Evolutionary conservation across 2,113 vertebrate genomes (phyloP), one percentile per base, ranked within the genome.

Genomic region (Agapornis roseicollis): DNA sequence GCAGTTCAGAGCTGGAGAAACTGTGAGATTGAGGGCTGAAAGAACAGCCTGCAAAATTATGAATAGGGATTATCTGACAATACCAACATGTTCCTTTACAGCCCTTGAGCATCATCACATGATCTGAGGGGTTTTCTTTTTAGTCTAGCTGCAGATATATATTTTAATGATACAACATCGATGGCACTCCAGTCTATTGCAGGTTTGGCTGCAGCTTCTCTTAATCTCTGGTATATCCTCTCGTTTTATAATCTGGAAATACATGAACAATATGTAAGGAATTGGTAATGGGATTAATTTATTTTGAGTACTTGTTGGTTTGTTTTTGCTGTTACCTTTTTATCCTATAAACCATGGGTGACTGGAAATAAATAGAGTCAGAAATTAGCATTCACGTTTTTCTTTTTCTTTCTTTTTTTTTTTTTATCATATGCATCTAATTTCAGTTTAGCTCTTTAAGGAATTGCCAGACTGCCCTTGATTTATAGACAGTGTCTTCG

Each of bases 351-450:
- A 80, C 86, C 6, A 17, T 60, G 80, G 71, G 42, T 87, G 89
- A 88, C 60, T 50, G 82, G 93, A 83, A 85, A 96, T 92, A 7
- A 29, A 88, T 92, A 10, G 12, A 94, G 55, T 76, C 78, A 49
- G 88, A 85, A 91, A 96, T 94, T 90, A 93, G 68, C 88, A 80
- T 91, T 95, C 91, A 93, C 76, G 93, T 94, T 89, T 94, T 85
- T 96, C 77, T 97, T 96, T 95, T 88, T 88, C 76, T 94, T 93
- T 88, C 96, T 97, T 97, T 97, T 94, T 93, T 88, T 96, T 97
- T 97, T 97, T 97, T 97, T 92, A 93, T 91, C 93, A 16, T 80
- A 89, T 83, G 88, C 90, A 84, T 95, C 92, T 89, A 90, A 94
- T 91, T 95, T 96, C 96, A 77, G 90, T 93, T 94, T 88, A 95